Base-by-base conservation (phyloP, 2,888 invertebrate genomes). In the Idaea aversata region DNA sequence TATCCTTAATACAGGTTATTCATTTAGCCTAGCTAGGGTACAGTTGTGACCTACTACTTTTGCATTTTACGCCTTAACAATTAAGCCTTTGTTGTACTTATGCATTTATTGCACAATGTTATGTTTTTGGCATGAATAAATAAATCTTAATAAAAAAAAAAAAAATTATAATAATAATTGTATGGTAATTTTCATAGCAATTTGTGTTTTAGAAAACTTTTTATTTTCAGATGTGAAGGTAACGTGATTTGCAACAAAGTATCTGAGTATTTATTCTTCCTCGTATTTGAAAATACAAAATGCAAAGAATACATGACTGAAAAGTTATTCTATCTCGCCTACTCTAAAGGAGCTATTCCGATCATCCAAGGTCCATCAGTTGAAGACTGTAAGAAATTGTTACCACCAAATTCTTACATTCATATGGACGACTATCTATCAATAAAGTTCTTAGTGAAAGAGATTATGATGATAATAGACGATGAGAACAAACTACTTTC, bases 281-380 rank as follows among this genome's bases (percentile, higher is more conserved):
- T 96, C 59, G 93, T 95, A 0, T 94, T 96, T 69, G 96, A 96
- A 82, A 96, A 96, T 77, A 94, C 95, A 0, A 93, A 94, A 72
- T 96, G 96, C 76, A 87, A 88, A 5, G 94, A 96, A 77, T 96
- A 96, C 75, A 81, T 96, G 62, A 95, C 95, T 0, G 96, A 96
- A 76, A 96, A 96, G 80, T 80, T 94, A 0, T 96, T 94, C 85
- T 94, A 95, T 91, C 93, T 95, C 72, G 95, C 94, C 0, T 95
- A 93, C 73, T 75, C 84, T 0, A 95, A 95, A 80, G 91, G 93
- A 15, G 90, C 95, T 0, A 93, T 95, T 25, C 95, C 95, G 0
- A 84, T 96, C 3, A 94, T 96, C 59, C 94, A 95, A 93, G 96
- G 96, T 0, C 88, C 94, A 3, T 77, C 89, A 1, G 66, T 38